Evolutionary conservation across 2,113 vertebrate genomes (phyloP), one percentile per base, ranked within the genome.

Genomic region (Pandion haliaetus): DNA sequence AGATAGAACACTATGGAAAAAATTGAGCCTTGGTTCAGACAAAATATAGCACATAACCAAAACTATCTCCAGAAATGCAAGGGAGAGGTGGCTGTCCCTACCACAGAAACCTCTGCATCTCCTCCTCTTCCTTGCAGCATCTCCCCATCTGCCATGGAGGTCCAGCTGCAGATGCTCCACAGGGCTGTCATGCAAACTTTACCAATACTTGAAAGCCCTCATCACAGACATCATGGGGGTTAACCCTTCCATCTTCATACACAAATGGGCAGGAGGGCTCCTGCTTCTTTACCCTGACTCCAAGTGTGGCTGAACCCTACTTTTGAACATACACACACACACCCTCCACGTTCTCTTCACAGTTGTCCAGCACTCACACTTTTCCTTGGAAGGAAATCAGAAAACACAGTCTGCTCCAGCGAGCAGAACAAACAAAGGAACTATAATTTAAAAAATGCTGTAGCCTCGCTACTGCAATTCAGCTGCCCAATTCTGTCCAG

Each of bases 361-460:
- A 83, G 14, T 3, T 70, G 54, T 83, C 26, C 67, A 80, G 40
- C 25, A 80, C 38, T 86, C 63, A 83, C 11, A 17, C 15, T 52
- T 83, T 59, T 80, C 21, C 47, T 74, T 85, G 52, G 47, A 88
- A 73, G 65, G 36, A 78, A 63, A 86, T 59, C 52, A 88, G 82
- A 90, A 92, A 62, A 15, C 54, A 70, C 7, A 63, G 47, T 26
- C 61, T 81, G 50, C 45, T 95, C 42, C 69, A 84, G 17, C 17
- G 23, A 82, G 38, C n/a, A 88, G 80, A 90, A 63, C 8, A 81
- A 92, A 67, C 28, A 90, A 61, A 26, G 73, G n/a, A 90, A 59
- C 45, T 47, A 50, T 0, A 0, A 55, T 66, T 83, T 62, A 0
- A 5, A 62, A 89, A 90, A 32, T 38, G 17, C 10, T 59, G 17